A percentile compares a stretch with the other conserved stretches of the same genome.
Evolutionary conservation across 2,113 vertebrate species (phyloP).

Genomic region (Pterocles orientalis): DNA sequence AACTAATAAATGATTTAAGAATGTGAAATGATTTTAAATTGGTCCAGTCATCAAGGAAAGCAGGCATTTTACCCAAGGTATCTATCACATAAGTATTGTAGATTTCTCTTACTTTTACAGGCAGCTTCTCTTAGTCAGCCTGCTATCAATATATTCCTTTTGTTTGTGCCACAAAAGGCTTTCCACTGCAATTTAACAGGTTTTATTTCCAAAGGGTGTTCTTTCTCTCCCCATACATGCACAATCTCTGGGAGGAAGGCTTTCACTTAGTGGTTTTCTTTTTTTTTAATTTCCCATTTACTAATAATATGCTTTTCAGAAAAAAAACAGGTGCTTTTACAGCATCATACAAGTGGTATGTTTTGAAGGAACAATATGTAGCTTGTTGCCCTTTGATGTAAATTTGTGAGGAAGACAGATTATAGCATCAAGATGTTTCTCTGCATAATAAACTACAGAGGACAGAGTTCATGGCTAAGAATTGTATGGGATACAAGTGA

Average conservation of each 20-base stretch:
- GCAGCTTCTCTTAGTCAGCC: neutral
- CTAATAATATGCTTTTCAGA: constrained; percentile 26
- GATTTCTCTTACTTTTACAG: constrained; percentile 1
- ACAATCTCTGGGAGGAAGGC: neutral
- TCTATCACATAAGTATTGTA: neutral
- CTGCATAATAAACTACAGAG: constrained; percentile 55
- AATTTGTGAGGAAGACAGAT: constrained; percentile 52
- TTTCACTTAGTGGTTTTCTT: neutral
- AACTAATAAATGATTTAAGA: constrained; percentile 46
- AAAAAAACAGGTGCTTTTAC: neutral
- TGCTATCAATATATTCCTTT: constrained; percentile 14
- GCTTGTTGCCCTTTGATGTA: constrained; percentile 40
- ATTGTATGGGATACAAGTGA: constrained; percentile 55
- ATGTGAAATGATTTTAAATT: constrained; percentile 29
- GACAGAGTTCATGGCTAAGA: constrained; percentile 69
- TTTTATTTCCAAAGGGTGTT: constrained; percentile 1
- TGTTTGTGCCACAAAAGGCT: constrained; percentile 16
- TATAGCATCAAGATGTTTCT: constrained; percentile 57
- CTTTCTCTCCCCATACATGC: neutral
- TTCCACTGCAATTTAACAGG: neutral
- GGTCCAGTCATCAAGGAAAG: constrained; percentile 9
- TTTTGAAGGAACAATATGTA: constrained; percentile 34
- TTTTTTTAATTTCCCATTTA: neutral
- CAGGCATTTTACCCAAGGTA: neutral
- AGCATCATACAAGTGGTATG: neutral